A percentile compares a stretch with the other conserved stretches of the same genome.
These are phyloP conservation scores for Lithophane ornitopus DNA, from an alignment of 2,888 invertebrate species.

Conservation along the genomic window DNA sequence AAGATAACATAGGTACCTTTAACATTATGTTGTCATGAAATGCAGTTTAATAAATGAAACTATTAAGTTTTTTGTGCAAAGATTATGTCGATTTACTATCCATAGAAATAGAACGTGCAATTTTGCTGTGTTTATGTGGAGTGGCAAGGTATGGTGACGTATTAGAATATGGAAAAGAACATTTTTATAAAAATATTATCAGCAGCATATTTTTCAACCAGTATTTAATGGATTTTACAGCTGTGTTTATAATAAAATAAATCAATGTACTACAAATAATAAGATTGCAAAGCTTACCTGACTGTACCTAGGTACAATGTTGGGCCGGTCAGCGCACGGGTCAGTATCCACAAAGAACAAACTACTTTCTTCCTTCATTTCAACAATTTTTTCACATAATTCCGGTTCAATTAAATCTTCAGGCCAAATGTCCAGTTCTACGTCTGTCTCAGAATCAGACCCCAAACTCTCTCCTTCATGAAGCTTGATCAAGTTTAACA, in stretches of 20 bases:
- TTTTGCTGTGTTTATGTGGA: neutral
- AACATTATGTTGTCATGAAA: neutral
- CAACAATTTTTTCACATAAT: constrained; percentile 31
- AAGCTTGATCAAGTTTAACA: constrained; percentile 84
- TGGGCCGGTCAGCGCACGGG: constrained; percentile 72
- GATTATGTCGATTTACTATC: neutral
- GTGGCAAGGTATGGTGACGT: neutral
- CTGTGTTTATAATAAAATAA: too few relatives aligned
- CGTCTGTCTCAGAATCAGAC: constrained; percentile 80
- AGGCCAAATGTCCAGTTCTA: constrained; percentile 85
- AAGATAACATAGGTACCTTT: neutral
- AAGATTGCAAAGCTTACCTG: constrained; percentile 73
- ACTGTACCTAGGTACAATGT: constrained; percentile 81
- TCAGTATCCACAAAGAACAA: constrained; percentile 87
- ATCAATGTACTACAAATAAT: too few relatives aligned
- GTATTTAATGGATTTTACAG: too few relatives aligned
- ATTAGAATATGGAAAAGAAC: too few relatives aligned
- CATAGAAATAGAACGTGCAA: neutral
- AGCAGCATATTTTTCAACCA: too few relatives aligned
- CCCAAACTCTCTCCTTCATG: constrained; percentile 72
- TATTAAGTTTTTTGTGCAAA: neutral
- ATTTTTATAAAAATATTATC: neutral
- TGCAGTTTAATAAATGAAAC: neutral
- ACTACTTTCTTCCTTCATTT: constrained; percentile 68
- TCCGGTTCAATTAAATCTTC: constrained; percentile 78